Conservation (phyloP, 2,888 invertebrate species). For the Drosophila subquinaria region DNA sequence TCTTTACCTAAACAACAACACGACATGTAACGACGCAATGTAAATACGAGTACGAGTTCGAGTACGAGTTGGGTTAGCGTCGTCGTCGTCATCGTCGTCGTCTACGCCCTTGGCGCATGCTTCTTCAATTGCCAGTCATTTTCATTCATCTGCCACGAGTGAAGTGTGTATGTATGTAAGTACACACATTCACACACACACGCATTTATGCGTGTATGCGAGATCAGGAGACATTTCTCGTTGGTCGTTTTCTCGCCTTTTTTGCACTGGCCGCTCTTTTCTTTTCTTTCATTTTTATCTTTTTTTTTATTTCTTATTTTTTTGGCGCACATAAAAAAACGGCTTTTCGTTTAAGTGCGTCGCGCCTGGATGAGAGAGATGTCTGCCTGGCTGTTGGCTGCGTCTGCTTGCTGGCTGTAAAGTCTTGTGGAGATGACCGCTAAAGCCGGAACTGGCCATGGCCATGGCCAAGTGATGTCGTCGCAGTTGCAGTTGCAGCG, state of each 20-base stretch:
- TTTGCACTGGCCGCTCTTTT: slow-evolving; percentile 53
- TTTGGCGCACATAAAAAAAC: slow-evolving; percentile 69
- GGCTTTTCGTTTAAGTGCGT: slow-evolving; percentile 74
- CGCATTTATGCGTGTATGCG: slow-evolving; percentile 12
- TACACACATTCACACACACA: background rate
- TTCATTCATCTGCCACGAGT: slow-evolving; percentile 56
- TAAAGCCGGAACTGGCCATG: slow-evolving; percentile 74
- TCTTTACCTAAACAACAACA: slow-evolving; percentile 1
- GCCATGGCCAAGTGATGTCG: slow-evolving; percentile 55
- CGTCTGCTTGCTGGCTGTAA: slow-evolving; percentile 19
- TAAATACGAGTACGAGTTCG: slow-evolving; percentile 8
- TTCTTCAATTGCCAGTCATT: slow-evolving; percentile 31
- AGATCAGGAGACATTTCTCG: slow-evolving; percentile 64
- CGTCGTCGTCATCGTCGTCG: background rate
- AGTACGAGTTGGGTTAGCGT: slow-evolving; percentile 24
- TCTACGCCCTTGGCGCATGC: slow-evolving; percentile 50
- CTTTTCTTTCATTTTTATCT: slow-evolving; percentile 31
- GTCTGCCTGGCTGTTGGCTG: slow-evolving; percentile 22
- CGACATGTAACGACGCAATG: background rate
- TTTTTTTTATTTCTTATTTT: slow-evolving; percentile 29
- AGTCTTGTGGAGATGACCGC: slow-evolving; percentile 52
- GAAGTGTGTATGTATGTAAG: background rate
- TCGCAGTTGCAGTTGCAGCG: slow-evolving; percentile 22
- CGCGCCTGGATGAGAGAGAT: slow-evolving; percentile 56
- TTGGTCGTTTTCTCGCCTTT: slow-evolving; percentile 65